Evolutionary conservation across 1,140 invertebrate species (phyloP).

Genomic region (Calliopsis andreniformis): DNA sequence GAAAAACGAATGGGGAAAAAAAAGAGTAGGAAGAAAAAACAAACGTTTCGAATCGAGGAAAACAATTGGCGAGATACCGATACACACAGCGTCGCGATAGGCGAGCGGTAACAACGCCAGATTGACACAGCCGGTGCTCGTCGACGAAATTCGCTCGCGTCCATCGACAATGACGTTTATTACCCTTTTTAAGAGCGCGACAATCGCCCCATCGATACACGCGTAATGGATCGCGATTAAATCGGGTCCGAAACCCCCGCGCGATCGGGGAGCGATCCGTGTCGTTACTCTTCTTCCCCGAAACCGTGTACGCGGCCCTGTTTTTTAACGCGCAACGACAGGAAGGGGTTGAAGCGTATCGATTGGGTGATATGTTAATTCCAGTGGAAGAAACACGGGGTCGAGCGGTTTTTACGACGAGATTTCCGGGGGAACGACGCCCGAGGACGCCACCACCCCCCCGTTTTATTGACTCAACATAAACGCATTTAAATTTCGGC

Average conservation of each 20-base stretch:
- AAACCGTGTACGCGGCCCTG: background rate
- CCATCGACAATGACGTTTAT: constrained; percentile 57
- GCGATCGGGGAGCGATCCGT: too few species aligned
- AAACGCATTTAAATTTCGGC: constrained; percentile 25
- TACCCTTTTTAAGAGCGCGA: constrained; percentile 50
- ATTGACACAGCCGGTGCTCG: background rate
- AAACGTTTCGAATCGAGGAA: constrained; percentile 25
- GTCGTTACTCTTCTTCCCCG: background rate
- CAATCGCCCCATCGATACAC: constrained; percentile 50
- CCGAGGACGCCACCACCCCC: background rate
- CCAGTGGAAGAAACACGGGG: background rate
- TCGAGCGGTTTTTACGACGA: background rate
- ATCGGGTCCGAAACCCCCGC: too few species aligned
- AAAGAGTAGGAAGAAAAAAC: background rate
- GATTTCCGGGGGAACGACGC: background rate
- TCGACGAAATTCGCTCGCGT: constrained; percentile 33
- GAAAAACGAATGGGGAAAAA: too few species aligned
- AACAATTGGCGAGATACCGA: constrained; percentile 57
- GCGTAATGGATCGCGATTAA: constrained; percentile 55
- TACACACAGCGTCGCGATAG: constrained; percentile 10
- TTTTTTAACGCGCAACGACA: background rate
- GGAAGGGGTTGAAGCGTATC: background rate
- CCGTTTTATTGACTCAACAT: constrained; percentile 10
- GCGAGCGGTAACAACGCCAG: constrained; percentile 7
- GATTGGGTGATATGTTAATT: constrained; percentile 37